Evolutionary conservation across 2,113 vertebrate genomes (phyloP).

Genomic region (Rattus norvegicus): DNA sequence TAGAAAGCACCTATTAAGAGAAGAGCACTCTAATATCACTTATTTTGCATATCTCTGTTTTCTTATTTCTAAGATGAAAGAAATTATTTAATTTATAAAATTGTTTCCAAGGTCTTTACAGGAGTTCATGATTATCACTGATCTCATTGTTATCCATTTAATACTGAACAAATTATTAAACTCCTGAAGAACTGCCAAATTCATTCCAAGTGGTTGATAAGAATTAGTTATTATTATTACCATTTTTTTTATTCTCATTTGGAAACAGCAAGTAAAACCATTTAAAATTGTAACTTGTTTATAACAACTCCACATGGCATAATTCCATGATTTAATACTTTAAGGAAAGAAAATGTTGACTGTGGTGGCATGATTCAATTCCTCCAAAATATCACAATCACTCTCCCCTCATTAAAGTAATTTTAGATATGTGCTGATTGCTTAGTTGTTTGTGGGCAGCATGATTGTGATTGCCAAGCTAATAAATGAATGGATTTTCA

Average conservation of each 20-base stretch:
- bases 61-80: not conserved
- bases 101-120: not conserved
- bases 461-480: not conserved
- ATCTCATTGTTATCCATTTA: not conserved
- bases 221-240: not conserved
- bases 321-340: not conserved
- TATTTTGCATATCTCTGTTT: not conserved
- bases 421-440: not conserved
- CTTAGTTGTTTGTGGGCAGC: not conserved
- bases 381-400: not conserved
- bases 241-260: not conserved
- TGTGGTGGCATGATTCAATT: slow-evolving; percentile 9
- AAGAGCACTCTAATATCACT: not conserved
- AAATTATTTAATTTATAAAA: not conserved
- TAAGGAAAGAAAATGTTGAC: not conserved
- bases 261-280: not conserved
- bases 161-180: slow-evolving; percentile 5
- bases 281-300: not conserved
- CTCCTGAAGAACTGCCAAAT: not conserved
- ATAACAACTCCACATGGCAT: not conserved
- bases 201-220: not conserved
- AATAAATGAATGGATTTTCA: not conserved
- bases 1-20: too few relatives aligned
- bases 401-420: not conserved
- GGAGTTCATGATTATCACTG: not conserved